phyloP scores from a whole-genome alignment of 2,888 invertebrate genomes.

The Campoletis raptor region DNA sequence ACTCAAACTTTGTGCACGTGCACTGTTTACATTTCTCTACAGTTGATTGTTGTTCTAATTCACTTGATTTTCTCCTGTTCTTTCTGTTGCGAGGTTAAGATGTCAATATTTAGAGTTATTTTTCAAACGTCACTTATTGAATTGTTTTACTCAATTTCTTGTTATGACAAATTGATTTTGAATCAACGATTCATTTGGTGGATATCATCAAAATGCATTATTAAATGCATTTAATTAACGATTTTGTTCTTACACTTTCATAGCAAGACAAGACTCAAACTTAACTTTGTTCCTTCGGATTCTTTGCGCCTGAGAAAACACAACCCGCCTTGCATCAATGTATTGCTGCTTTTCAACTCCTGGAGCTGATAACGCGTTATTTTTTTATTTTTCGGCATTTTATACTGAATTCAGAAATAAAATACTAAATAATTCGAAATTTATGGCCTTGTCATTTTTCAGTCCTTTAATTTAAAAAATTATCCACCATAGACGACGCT shows the following conservation, averaged over 20 bases:
- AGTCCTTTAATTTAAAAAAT: too few relatives aligned
- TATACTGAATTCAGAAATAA: neutral
- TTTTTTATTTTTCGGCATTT: neutral
- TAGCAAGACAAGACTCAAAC: neutral
- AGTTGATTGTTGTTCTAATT: neutral
- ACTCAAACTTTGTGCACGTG: slow-evolving; percentile 21
- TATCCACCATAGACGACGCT: too few relatives aligned
- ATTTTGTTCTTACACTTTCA: neutral
- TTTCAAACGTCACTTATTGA: neutral
- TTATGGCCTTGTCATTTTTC: too few relatives aligned
- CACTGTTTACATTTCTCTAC: slow-evolving; percentile 19
- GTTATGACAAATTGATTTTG: neutral
- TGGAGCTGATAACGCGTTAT: neutral
- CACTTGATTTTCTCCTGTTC: neutral
- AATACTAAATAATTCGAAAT: too few relatives aligned
- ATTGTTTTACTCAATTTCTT: neutral
- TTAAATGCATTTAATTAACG: neutral
- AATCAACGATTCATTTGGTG: too few relatives aligned
- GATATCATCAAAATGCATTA: neutral
- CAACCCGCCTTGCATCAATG: slow-evolving; percentile 22
- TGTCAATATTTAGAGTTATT: neutral
- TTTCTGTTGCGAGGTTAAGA: neutral
- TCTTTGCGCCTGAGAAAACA: slow-evolving; percentile 6
- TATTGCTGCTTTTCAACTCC: neutral
- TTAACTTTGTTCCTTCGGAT: neutral